These are phyloP conservation scores for Ctenopoma multispine DNA, from an alignment of 2,797 vertebrate species.

Conservation along the genomic window DNA sequence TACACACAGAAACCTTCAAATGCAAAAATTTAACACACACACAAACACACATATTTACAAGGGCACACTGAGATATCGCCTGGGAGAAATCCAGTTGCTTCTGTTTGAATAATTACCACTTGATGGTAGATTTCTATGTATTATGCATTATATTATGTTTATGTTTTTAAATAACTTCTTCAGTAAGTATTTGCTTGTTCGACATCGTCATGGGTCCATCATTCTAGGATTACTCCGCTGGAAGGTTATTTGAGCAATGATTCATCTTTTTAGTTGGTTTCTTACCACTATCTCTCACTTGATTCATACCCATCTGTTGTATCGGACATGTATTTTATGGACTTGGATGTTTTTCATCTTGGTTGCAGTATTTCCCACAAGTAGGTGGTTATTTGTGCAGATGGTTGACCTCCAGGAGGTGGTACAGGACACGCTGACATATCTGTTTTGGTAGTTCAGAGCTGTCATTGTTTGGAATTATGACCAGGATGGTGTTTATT, in stretches of 20 bases:
- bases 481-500: no score
- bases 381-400: neutral
- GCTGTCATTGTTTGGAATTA: no score
- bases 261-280: neutral
- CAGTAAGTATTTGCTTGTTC: neutral
- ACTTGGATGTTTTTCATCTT: neutral
- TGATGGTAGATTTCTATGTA: neutral
- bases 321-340: neutral
- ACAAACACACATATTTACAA: neutral
- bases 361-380: neutral
- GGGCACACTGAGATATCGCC: neutral
- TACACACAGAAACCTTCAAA: neutral
- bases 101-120: constrained; percentile 37
- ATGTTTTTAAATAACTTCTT: neutral
- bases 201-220: neutral
- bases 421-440: neutral
- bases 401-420: neutral
- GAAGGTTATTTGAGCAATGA: neutral
- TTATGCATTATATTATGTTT: neutral
- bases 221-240: neutral
- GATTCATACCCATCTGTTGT: neutral
- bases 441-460: neutral
- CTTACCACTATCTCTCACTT: neutral
- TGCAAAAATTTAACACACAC: neutral
- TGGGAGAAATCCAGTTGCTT: constrained; percentile 15